A percentile compares a stretch with the other conserved stretches of the same genome.
These are phyloP conservation scores for Pristis pectinata DNA, from an alignment of 2,797 vertebrate species.

Conservation along the genomic window DNA sequence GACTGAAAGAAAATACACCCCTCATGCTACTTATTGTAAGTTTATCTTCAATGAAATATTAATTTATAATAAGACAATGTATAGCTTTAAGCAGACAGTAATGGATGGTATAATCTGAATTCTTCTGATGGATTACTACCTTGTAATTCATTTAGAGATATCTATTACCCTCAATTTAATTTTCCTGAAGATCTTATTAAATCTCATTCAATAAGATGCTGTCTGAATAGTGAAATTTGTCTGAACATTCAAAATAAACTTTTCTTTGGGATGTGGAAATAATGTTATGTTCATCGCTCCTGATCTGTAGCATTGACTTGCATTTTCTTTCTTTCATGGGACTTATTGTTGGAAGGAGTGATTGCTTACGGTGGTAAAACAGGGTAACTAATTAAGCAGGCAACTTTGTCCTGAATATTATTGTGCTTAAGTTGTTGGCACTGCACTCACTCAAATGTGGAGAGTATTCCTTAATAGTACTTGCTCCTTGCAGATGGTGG, in stretches of 20 bases:
- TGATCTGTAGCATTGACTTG: not conserved
- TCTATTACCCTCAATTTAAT: constrained; percentile 1
- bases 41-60: not conserved
- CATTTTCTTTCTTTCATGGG: too few species aligned
- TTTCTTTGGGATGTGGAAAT: not conserved
- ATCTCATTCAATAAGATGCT: not conserved
- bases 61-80: not conserved
- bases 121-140: constrained; percentile 7
- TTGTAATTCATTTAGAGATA: constrained; percentile 22
- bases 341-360: too few species aligned
- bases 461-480: too few species aligned
- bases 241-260: not conserved
- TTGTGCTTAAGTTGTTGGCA: too few species aligned
- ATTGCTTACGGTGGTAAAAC: too few species aligned
- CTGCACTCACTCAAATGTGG: too few species aligned
- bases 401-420: too few species aligned
- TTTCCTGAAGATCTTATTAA: constrained; percentile 7
- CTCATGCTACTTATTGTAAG: too few species aligned
- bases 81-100: not conserved
- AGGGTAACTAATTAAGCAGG: too few species aligned
- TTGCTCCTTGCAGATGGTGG: too few species aligned
- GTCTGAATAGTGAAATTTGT: not conserved
- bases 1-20: not conserved
- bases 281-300: not conserved
- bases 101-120: constrained; percentile 2